phyloP scores from a whole-genome alignment of 2,797 vertebrate species.

The Fratercula arctica region DNA sequence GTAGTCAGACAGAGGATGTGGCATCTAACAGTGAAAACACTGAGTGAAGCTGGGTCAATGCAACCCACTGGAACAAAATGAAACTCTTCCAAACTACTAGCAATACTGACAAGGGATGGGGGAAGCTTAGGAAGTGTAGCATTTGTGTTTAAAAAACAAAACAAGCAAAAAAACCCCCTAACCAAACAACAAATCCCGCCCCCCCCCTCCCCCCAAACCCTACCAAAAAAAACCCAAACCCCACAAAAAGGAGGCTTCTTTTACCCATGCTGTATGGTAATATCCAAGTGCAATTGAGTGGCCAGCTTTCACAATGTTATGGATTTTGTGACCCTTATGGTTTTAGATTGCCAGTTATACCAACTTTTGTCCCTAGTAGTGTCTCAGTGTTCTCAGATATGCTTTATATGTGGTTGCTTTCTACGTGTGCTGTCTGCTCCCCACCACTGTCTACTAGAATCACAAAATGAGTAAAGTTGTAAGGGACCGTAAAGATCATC shows the following conservation, averaged over 20 bases:
- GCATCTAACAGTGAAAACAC: background rate
- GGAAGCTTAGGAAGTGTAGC: background rate
- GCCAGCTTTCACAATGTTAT: background rate
- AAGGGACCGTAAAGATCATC: background rate
- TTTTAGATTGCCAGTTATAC: background rate
- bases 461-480: background rate
- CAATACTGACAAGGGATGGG: accelerated
- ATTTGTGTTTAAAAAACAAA: background rate
- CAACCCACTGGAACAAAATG: background rate
- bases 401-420: background rate
- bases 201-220: background rate
- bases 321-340: background rate
- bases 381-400: background rate
- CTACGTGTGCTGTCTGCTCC: background rate
- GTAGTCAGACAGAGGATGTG: background rate
- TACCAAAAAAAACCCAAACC: background rate
- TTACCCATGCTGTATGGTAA: background rate
- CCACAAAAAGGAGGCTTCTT: background rate
- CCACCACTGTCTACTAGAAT: background rate
- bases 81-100: background rate
- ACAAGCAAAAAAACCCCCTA: background rate
- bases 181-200: background rate
- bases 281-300: background rate
- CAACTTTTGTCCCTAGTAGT: background rate
- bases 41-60: background rate